Conservation (phyloP, 1,140 invertebrate species). For the Centruroides vittatus region DNA sequence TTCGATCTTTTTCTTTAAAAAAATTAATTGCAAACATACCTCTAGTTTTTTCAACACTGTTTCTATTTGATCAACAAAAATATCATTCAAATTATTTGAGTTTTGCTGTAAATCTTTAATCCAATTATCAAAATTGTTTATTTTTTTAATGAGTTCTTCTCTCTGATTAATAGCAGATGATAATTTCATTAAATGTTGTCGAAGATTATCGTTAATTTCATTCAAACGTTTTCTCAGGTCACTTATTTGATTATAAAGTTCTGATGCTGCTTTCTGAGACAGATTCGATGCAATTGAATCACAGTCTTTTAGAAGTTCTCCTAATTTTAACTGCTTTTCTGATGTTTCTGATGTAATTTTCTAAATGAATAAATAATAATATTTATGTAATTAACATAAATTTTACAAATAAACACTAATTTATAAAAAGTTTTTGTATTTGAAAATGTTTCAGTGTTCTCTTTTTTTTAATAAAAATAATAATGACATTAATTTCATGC, state of each 20-base stretch:
- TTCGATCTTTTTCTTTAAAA: too few species aligned
- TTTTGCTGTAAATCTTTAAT: conserved; percentile 57
- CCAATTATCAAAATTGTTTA: conserved; percentile 69
- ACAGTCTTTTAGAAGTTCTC: conserved; percentile 4
- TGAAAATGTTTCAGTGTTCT: too few species aligned
- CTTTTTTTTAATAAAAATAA: too few species aligned
- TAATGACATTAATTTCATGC: too few species aligned
- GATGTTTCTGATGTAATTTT: conserved; percentile 4
- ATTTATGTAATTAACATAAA: not conserved
- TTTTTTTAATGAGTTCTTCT: conserved; percentile 68
- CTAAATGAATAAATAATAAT: conserved; percentile 23
- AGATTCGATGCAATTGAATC: conserved; percentile 5
- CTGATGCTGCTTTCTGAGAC: conserved; percentile 8
- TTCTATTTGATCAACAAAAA: conserved; percentile 62
- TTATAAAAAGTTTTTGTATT: too few species aligned
- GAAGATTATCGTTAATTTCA: conserved; percentile 4
- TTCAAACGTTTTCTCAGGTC: conserved; percentile 8
- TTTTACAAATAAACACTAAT: not conserved
- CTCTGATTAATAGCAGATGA: conserved; percentile 3
- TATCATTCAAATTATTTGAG: conserved; percentile 59
- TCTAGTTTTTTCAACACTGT: conserved; percentile 61
- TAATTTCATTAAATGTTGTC: not conserved
- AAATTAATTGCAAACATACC: conserved; percentile 13
- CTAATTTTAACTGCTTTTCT: conserved; percentile 1
- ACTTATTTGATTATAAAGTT: conserved; percentile 1